These are phyloP conservation scores for Polyergus mexicanus DNA, from an alignment of 1,140 invertebrate species.

Conservation along the genomic window DNA sequence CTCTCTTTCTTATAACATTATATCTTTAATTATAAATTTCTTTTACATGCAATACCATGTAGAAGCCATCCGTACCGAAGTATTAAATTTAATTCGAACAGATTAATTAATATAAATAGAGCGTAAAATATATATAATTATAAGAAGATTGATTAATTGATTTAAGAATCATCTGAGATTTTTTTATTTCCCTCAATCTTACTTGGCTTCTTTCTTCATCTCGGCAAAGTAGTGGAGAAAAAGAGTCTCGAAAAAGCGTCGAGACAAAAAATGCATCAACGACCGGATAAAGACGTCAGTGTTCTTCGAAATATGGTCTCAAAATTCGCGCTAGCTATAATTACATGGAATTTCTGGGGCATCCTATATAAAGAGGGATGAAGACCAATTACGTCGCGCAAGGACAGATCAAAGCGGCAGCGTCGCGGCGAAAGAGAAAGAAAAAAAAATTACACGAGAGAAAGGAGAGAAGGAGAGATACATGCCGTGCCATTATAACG, in stretches of 20 bases:
- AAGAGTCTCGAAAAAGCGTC: background rate
- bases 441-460: background rate
- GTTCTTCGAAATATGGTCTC: background rate
- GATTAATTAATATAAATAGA: background rate
- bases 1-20: no score
- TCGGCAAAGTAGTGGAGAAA: background rate
- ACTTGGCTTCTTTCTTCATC: background rate
- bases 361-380: background rate
- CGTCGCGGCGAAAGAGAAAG: conserved; percentile 7
- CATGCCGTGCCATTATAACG: conserved; percentile 34
- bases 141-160: conserved; percentile 8
- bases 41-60: no score
- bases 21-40: background rate
- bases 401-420: conserved; percentile 59
- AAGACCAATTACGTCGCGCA: conserved; percentile 44
- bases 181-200: background rate
- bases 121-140: background rate
- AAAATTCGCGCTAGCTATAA: conserved; percentile 14
- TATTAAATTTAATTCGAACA: conserved; percentile 9
- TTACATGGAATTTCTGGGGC: conserved; percentile 24
- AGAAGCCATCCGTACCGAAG: no score
- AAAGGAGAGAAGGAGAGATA: background rate
- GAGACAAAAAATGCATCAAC: background rate
- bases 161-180: background rate
- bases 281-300: background rate